A percentile compares a stretch with the other conserved stretches of the same genome.
Conservation (phyloP, 2,797 vertebrate genomes). For the Thripadectes ignobilis region DNA sequence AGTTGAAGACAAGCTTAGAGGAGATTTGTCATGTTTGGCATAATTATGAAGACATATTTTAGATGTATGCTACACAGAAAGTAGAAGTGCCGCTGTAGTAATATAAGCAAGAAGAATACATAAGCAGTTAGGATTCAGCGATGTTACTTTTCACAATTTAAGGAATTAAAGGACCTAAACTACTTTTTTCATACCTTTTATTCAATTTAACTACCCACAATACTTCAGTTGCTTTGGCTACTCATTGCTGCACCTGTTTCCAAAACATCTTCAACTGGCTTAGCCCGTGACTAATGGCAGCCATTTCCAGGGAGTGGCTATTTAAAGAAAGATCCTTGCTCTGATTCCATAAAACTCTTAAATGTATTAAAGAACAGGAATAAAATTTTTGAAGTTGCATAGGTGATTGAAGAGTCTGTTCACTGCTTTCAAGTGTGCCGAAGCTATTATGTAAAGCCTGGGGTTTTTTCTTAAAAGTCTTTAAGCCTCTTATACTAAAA, state of each 20-base stretch:
- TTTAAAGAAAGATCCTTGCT: constrained; percentile 49
- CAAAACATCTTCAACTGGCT: constrained; percentile 40
- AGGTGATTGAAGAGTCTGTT: background rate
- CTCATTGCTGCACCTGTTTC: constrained; percentile 36
- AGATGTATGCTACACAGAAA: background rate
- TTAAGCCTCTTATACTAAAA: constrained; percentile 47
- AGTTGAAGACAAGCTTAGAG: background rate
- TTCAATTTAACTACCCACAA: background rate
- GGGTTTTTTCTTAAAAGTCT: background rate
- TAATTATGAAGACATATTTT: background rate
- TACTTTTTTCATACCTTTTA: background rate
- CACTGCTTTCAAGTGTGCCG: background rate
- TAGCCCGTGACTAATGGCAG: constrained; percentile 36
- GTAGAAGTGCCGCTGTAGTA: background rate
- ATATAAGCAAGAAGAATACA: background rate
- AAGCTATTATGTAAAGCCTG: background rate
- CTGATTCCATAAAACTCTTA: background rate
- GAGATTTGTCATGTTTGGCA: background rate
- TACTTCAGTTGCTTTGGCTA: background rate
- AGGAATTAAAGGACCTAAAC: background rate
- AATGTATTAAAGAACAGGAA: background rate
- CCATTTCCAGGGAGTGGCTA: constrained; percentile 42
- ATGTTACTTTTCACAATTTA: background rate
- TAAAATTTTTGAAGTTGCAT: background rate
- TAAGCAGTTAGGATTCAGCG: background rate